Conservation (phyloP, 1,140 invertebrate genomes). For the Heliconius himera region DNA sequence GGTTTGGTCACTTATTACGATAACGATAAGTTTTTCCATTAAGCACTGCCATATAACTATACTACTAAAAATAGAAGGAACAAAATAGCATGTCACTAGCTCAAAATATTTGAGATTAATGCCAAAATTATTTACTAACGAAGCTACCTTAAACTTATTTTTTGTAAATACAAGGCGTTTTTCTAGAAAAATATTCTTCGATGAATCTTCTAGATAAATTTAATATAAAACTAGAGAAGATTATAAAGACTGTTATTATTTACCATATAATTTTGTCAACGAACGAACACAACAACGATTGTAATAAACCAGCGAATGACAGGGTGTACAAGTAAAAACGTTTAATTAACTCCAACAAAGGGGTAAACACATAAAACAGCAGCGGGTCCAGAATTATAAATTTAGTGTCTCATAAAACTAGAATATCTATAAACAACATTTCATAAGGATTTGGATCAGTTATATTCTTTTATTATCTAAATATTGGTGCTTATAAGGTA, state of each 20-base stretch:
- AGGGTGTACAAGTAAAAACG: conserved; percentile 33
- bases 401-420: conserved; percentile 43
- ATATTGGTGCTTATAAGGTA: background rate
- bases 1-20: no score
- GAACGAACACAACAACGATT: conserved; percentile 8
- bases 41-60: no score
- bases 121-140: no score
- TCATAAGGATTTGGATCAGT: conserved; percentile 4
- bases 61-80: no score
- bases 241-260: background rate
- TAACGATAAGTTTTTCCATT: no score
- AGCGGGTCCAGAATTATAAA: conserved; percentile 42
- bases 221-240: background rate
- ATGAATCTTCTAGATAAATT: no score
- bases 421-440: conserved; percentile 33
- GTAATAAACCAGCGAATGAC: conserved; percentile 33
- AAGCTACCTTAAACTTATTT: no score
- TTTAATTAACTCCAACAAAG: conserved; percentile 48
- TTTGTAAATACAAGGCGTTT: no score
- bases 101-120: no score
- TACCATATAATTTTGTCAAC: background rate
- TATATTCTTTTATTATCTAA: conserved; percentile 21
- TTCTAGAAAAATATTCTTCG: no score
- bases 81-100: no score
- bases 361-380: conserved; percentile 43